Conservation (phyloP, 2,888 invertebrate genomes). For the Bombyx huttoni region DNA sequence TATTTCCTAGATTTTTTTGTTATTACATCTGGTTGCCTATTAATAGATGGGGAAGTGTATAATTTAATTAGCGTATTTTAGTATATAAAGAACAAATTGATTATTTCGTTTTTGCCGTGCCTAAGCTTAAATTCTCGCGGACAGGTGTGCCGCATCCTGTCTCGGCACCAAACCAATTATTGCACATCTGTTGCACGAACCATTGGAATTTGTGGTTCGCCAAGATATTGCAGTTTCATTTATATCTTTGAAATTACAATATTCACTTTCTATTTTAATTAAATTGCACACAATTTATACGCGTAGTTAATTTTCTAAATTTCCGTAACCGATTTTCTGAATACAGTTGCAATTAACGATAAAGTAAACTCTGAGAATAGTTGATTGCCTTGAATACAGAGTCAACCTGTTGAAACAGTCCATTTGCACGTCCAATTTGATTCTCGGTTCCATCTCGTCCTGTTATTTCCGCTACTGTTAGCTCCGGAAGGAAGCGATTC, state of each 20-base stretch:
- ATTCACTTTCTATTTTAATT: not conserved
- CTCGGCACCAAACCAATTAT: constrained; percentile 39
- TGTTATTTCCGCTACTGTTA: constrained; percentile 55
- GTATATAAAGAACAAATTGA: no score
- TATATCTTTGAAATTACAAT: not conserved
- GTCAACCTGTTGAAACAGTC: constrained; percentile 57
- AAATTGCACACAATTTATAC: constrained; percentile 1
- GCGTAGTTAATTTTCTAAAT: not conserved
- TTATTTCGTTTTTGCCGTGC: constrained; percentile 35
- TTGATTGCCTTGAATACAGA: constrained; percentile 19
- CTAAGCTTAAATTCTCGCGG: constrained; percentile 34
- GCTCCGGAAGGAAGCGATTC: constrained; percentile 63
- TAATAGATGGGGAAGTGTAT: no score
- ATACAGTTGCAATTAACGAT: no score
- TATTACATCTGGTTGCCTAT: no score
- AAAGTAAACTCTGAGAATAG: no score
- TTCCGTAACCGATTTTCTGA: not conserved
- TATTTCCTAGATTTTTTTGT: no score
- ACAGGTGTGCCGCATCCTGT: constrained; percentile 66
- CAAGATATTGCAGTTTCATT: not conserved
- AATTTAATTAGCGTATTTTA: no score
- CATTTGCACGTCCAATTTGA: constrained; percentile 51
- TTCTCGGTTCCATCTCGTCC: constrained; percentile 48
- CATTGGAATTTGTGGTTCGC: not conserved
- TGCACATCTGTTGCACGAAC: constrained; percentile 45